Base-by-base conservation (phyloP, 2,888 invertebrate genomes). In the Eristalinus sepulchralis region DNA sequence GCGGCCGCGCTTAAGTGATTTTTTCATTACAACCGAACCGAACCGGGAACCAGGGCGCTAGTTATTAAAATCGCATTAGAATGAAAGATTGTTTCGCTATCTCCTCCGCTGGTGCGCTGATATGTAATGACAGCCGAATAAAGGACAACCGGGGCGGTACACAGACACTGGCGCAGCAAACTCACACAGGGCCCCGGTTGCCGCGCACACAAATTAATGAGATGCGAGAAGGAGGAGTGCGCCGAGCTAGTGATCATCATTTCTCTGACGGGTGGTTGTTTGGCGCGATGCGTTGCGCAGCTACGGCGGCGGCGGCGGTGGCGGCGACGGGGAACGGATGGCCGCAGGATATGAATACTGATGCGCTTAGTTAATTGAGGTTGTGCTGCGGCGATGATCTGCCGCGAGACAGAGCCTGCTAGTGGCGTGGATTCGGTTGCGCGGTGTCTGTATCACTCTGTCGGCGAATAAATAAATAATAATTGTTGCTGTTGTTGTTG, bases 1-100 rank as follows among this genome's bases (percentile, higher is more conserved):
- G n/a, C n/a, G n/a, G n/a, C n/a, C n/a, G n/a, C 72, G 81, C 85
- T 82, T 86, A 86, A 86, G 83, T 86, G 86, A 86, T 86, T 86
- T 79, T 78, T 70, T 75, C 86, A 86, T 86, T 86, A 86, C 83
- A 71, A 71, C 57, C 60, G 53, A 78, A 64, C 78, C 64, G 78
- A 78, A 72, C 62, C 22, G 22, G 47, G 47, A 78, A 70, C 78
- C 82, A 73, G 75, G 91, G 91, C 90, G 91, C 90, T 92, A 90
- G 91, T 92, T 92, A 92, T 92, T 92, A 92, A 92, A 92, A 92
- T 91, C 92, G 91, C 91, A 92, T 92, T 92, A 92, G 91, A 91
- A 90, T 91, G 90, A 86, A 83, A 83, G 83, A 86, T 86, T 83
- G 83, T 86, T 81, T 81, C 73, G 82, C 76, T 79, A 80, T 72